Percentiles rank a stretch among this genome's conserved stretches.
Conservation (phyloP, 2,797 vertebrate species). For the Poecilia velifera region DNA sequence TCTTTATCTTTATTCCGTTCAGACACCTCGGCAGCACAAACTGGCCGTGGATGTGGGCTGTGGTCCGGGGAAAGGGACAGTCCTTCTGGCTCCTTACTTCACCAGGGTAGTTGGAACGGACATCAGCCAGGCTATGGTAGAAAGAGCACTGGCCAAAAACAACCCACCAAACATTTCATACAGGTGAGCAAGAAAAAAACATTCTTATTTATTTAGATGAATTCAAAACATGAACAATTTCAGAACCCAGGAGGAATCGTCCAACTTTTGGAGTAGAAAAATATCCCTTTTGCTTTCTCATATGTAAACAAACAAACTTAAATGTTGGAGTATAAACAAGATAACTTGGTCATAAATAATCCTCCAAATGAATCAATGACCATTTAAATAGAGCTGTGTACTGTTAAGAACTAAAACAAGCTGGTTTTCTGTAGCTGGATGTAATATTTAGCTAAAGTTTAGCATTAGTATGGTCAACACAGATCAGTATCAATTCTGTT, state of each 20-base stretch:
- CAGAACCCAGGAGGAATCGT: not conserved
- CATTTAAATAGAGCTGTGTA: not conserved
- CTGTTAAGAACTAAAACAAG: not conserved
- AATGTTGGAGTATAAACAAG: not conserved
- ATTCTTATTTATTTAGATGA: not conserved
- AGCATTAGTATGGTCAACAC: no score
- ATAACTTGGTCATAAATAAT: not conserved
- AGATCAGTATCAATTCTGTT: no score
- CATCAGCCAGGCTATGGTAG: not conserved
- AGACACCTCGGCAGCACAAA: not conserved
- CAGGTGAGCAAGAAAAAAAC: not conserved
- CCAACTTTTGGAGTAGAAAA: not conserved
- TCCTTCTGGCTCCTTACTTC: not conserved
- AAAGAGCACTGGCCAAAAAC: not conserved
- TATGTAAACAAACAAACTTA: not conserved
- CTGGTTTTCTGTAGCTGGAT: not conserved
- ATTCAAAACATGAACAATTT: not conserved
- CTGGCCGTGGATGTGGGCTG: conserved; percentile 4
- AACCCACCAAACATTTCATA: not conserved
- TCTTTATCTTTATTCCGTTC: not conserved
- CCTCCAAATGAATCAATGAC: not conserved
- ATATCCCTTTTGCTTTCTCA: not conserved
- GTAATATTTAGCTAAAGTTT: not conserved
- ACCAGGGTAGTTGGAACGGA: not conserved
- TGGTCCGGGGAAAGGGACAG: not conserved